phyloP scores from a whole-genome alignment of 2,113 vertebrate species.

The Falcunculus frontatus region DNA sequence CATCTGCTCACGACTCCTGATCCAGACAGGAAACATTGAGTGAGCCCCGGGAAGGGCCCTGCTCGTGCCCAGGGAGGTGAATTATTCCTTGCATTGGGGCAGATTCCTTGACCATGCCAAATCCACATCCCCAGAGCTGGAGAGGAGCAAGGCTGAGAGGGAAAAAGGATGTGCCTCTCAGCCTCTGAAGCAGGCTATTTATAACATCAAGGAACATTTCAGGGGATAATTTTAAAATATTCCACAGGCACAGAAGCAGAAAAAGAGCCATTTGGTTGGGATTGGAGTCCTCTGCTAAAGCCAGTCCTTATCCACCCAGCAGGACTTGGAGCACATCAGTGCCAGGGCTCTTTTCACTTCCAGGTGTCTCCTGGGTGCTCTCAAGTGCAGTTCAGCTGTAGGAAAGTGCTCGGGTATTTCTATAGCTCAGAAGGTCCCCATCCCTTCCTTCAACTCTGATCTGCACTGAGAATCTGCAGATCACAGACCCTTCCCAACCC shows the following conservation, averaged over 20 bases:
- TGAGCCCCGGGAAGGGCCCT: not conserved
- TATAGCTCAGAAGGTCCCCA: not conserved
- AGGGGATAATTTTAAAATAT: not conserved
- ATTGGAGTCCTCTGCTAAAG: not conserved
- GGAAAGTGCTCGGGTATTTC: not conserved
- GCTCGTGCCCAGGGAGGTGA: not conserved
- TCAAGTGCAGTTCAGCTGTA: not conserved
- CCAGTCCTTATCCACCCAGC: not conserved
- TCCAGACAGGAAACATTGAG: not conserved
- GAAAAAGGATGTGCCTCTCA: not conserved
- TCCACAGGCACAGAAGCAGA: not conserved
- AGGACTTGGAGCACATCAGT: not conserved
- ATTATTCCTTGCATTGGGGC: not conserved
- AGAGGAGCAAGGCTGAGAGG: not conserved
- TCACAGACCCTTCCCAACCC: not conserved
- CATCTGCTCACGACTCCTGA: not conserved
- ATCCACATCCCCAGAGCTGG: not conserved
- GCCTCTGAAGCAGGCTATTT: not conserved
- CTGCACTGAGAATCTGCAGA: not conserved
- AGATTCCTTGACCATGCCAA: not conserved
- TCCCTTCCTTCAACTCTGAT: not conserved
- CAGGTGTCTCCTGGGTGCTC: not conserved
- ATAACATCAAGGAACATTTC: not conserved
- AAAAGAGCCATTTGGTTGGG: not conserved
- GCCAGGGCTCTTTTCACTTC: not conserved